These are phyloP conservation scores for Dolichomitus sp. DNA, from an alignment of 2,888 invertebrate species.

Conservation along the genomic window DNA sequence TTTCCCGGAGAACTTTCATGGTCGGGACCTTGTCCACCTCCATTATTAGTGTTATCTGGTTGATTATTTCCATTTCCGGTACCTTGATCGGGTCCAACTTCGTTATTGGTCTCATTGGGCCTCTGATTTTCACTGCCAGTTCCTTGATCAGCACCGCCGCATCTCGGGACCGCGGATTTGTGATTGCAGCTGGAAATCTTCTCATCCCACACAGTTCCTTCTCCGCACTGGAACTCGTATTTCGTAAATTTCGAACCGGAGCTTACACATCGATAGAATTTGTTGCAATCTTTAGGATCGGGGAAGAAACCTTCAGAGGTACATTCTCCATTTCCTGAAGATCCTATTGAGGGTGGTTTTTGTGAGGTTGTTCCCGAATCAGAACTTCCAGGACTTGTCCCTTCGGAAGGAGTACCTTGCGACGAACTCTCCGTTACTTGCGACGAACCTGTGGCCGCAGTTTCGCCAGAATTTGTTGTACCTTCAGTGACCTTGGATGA, in stretches of 20 bases:
- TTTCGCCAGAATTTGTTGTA: not conserved
- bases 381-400: not conserved
- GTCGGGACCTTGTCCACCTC: conserved; percentile 13
- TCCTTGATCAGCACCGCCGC: conserved; percentile 53
- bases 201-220: conserved; percentile 91
- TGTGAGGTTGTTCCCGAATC: not conserved
- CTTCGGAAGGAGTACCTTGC: not conserved
- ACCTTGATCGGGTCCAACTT: conserved; percentile 8
- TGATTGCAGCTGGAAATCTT: conserved; percentile 89
- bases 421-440: conserved; percentile 7
- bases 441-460: not conserved
- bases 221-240: conserved; percentile 89
- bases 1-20: conserved; percentile 9
- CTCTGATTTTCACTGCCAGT: conserved; percentile 21
- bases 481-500: not conserved
- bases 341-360: not conserved
- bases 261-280: conserved; percentile 89
- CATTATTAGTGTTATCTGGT: conserved; percentile 3
- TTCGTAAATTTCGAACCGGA: conserved; percentile 87
- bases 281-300: conserved; percentile 85
- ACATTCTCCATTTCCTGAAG: conserved; percentile 9
- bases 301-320: conserved; percentile 52
- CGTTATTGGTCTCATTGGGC: conserved; percentile 22
- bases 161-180: conserved; percentile 86
- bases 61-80: not conserved